These are phyloP conservation scores for Polietes domitor DNA, from an alignment of 2,888 invertebrate genomes.

Conservation along the genomic window DNA sequence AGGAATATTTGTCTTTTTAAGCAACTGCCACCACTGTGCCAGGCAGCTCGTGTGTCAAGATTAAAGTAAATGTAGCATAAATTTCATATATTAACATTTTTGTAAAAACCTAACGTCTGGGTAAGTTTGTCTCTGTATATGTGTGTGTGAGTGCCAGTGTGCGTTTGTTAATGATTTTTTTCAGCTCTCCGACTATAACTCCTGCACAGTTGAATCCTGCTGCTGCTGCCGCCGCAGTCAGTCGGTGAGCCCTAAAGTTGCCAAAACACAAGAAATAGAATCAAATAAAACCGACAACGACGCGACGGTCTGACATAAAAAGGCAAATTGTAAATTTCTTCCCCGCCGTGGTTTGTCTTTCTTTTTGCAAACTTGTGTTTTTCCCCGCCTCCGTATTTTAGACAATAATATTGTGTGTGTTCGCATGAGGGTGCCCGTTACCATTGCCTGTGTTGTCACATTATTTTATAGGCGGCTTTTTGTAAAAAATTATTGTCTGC, in stretches of 20 bases:
- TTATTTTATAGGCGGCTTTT: constrained; percentile 16
- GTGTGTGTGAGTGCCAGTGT: background rate
- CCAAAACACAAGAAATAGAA: background rate
- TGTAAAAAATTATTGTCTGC: constrained; percentile 16
- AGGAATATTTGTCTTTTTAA: too few relatives aligned
- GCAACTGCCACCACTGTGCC: too few relatives aligned
- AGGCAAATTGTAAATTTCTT: background rate
- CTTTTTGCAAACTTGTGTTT: background rate
- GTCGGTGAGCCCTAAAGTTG: background rate
- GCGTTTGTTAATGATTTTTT: background rate
- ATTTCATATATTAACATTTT: constrained; percentile 1
- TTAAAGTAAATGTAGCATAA: background rate
- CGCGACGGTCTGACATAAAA: background rate
- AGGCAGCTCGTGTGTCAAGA: background rate
- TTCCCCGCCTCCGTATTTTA: too few relatives aligned
- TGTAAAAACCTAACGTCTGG: background rate
- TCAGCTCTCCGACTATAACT: background rate
- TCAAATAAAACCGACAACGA: background rate
- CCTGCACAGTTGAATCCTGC: background rate
- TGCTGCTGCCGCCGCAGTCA: background rate
- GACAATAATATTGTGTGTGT: background rate
- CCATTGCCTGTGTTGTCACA: constrained; percentile 8
- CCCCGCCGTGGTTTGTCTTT: background rate
- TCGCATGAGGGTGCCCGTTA: too few relatives aligned
- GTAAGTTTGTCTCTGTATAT: background rate